These are phyloP conservation scores for Zalophus californianus DNA, from an alignment of 2,797 vertebrate species.

Conservation along the genomic window DNA sequence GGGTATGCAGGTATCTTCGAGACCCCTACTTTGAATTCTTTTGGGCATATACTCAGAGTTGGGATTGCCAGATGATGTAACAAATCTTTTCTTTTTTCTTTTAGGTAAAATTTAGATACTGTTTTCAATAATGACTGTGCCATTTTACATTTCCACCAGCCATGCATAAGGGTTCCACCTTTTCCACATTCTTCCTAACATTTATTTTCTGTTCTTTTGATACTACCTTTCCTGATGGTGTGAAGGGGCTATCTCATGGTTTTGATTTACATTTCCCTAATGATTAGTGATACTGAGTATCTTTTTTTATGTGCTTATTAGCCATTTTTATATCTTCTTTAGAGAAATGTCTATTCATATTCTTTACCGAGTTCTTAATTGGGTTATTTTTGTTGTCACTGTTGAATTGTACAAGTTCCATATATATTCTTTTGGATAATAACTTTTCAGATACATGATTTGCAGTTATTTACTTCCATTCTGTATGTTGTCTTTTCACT, in stretches of 20 bases:
- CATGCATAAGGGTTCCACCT: not conserved
- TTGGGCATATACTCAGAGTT: not conserved
- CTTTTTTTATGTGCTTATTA: not conserved
- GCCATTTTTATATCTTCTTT: not conserved
- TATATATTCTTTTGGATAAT: not conserved
- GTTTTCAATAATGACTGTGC: not conserved
- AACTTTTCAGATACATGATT: not conserved
- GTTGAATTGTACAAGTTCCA: not conserved
- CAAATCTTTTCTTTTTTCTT: not conserved
- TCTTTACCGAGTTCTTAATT: not conserved
- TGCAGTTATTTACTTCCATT: not conserved
- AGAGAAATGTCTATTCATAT: not conserved
- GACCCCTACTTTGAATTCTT: not conserved
- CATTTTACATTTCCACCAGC: not conserved
- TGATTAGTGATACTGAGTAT: not conserved
- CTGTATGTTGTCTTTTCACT: not conserved
- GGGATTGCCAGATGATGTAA: not conserved
- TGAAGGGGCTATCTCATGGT: not conserved
- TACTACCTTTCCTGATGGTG: not conserved
- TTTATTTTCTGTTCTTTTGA: not conserved
- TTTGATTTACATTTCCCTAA: not conserved
- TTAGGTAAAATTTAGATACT: not conserved
- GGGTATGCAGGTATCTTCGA: not conserved
- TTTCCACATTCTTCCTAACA: not conserved
- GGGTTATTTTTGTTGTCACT: not conserved